Percentiles rank a stretch among this genome's conserved stretches.
Evolutionary conservation across 1,140 invertebrate species (phyloP).

Genomic region (Bombus balteatus): DNA sequence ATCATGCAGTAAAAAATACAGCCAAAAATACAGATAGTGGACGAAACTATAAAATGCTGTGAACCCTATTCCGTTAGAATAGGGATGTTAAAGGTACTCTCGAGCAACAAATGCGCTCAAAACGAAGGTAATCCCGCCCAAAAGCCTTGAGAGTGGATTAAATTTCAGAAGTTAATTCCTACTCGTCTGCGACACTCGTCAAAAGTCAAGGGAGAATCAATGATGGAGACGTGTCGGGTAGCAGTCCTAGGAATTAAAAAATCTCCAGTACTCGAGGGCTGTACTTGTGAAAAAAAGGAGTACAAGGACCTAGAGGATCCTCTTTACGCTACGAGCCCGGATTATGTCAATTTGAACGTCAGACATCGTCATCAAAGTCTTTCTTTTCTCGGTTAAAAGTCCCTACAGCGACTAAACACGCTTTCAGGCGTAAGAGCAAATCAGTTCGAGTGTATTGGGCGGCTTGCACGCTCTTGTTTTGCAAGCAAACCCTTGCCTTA

Average conservation of each 20-base stretch:
- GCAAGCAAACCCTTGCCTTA: background rate
- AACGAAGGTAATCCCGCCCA: slow-evolving; percentile 11
- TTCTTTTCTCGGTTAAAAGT: background rate
- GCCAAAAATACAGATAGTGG: no score
- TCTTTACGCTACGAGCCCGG: background rate
- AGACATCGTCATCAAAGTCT: slow-evolving; percentile 1
- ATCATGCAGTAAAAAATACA: no score
- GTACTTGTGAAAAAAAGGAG: background rate
- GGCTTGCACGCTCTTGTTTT: slow-evolving; percentile 7
- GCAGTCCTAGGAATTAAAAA: slow-evolving; percentile 45
- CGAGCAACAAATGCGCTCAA: background rate
- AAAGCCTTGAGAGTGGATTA: slow-evolving; percentile 43
- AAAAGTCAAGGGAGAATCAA: slow-evolving; percentile 30
- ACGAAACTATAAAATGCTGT: no score
- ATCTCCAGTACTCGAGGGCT: background rate
- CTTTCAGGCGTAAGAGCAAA: slow-evolving; percentile 15
- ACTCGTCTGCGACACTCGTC: slow-evolving; percentile 21
- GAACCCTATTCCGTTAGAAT: no score
- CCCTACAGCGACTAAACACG: slow-evolving; percentile 4
- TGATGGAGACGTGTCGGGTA: background rate
- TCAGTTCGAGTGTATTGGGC: slow-evolving; percentile 12
- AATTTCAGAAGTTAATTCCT: slow-evolving; percentile 41
- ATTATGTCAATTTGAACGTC: slow-evolving; percentile 29
- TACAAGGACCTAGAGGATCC: background rate
- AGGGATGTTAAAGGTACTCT: background rate